A percentile compares a stretch with the other conserved stretches of the same genome.
phyloP scores from a whole-genome alignment of 2,113 vertebrate genomes.

The Channa argus region DNA sequence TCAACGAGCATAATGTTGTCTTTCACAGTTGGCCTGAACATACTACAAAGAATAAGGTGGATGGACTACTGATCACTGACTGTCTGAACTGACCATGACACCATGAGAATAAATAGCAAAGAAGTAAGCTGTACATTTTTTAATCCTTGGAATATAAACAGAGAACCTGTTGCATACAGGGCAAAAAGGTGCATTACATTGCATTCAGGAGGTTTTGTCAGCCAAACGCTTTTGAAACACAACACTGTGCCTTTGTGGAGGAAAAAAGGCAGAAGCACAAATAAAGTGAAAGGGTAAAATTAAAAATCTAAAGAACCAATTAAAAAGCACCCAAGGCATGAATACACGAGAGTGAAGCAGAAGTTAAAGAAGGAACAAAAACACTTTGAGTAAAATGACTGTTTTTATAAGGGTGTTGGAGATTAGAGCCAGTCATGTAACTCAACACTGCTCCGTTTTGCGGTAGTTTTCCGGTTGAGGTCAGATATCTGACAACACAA shows the following conservation, averaged over 20 bases:
- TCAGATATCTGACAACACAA: slow-evolving; percentile 28
- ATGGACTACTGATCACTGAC: not conserved
- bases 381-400: slow-evolving; percentile 37
- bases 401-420: slow-evolving; percentile 31
- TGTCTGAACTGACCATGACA: not conserved
- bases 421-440: slow-evolving; percentile 48
- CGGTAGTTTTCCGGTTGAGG: slow-evolving; percentile 56
- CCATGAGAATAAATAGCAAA: not conserved
- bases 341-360: slow-evolving; percentile 3
- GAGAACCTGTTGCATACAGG: not conserved
- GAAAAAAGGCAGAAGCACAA: slow-evolving; percentile 12
- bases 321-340: slow-evolving; percentile 11
- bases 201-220: not conserved
- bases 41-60: not conserved
- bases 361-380: slow-evolving; percentile 41
- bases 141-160: not conserved
- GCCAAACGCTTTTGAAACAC: not conserved
- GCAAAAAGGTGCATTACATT: not conserved
- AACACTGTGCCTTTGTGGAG: not conserved
- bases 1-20: no score
- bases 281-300: slow-evolving; percentile 1
- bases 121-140: not conserved
- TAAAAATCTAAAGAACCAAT: not conserved
- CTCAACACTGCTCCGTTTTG: slow-evolving; percentile 29
- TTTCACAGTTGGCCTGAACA: not conserved